These are phyloP conservation scores for Coptodon rendalli DNA, from an alignment of 2,113 vertebrate species.

Conservation along the genomic window DNA sequence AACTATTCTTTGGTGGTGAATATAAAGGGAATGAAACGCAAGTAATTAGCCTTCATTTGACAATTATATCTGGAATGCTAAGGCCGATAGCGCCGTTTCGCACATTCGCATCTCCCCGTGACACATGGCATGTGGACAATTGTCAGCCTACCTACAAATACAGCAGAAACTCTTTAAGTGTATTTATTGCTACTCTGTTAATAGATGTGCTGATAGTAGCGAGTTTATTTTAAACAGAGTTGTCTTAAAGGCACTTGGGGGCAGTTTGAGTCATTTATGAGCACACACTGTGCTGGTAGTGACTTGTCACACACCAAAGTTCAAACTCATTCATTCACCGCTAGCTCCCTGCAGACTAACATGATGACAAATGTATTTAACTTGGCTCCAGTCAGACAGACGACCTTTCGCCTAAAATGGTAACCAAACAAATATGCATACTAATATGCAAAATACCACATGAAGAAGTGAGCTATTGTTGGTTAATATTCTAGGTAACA, in stretches of 20 bases:
- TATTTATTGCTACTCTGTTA: background rate
- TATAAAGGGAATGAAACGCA: background rate
- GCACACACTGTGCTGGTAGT: background rate
- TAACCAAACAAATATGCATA: background rate
- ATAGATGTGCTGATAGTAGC: background rate
- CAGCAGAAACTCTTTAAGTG: background rate
- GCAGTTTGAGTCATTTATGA: background rate
- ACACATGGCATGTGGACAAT: slow-evolving; percentile 36
- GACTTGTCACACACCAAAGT: background rate
- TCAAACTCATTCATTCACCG: background rate
- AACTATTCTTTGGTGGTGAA: background rate
- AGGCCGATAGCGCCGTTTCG: background rate
- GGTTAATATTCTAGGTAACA: background rate
- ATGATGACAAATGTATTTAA: background rate
- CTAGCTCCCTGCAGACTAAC: background rate
- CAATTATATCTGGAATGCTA: background rate
- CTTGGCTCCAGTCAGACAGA: background rate
- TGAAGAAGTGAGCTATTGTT: background rate
- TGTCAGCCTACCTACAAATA: background rate
- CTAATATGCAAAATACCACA: background rate
- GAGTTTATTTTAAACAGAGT: background rate
- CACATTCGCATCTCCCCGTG: background rate
- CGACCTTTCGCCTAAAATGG: background rate
- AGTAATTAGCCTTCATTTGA: background rate
- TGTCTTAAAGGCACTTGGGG: background rate